Evolutionary conservation across 2,888 invertebrate species (phyloP), one percentile per base, ranked within the genome.

Genomic region (Epirrhoe alternata): DNA sequence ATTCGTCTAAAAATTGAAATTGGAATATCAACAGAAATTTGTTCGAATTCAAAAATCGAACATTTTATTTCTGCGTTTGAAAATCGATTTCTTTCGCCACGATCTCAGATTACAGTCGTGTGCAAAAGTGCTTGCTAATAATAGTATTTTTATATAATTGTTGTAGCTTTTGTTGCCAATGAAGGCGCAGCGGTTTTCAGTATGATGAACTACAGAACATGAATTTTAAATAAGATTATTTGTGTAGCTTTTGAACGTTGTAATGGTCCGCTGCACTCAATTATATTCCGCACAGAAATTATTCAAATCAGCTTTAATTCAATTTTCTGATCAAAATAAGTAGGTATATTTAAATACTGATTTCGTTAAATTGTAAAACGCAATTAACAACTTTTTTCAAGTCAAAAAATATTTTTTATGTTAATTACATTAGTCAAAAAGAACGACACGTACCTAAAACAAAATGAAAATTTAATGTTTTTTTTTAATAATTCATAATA

Each of bases 181-280:
- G 17, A 58, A 55, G 45, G 53, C 17, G 12, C 47, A 61, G 42
- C 38, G 51, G 57, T 60, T 61, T 56, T 51, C 61, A 61, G 66
- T 57, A 58, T 61, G 58, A 61, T 61, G 61, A 61, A 61, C 61
- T 47, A 31, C 38, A 33, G 47, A 35, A 61, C 56, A 53, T 61
- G 61, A n/a, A 61, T 61, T 58, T 33, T 54, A 54, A 66, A 66
- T 62, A 42, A 54, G 45, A 59, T 14, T 62, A 66, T 66, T 66
- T 61, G 66, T 61, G 45, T 54, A 24, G 50, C 54, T 56, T 66
- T 52, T 61, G 30, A 53, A 17, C 60, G 55, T 31, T n/a, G 49
- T 47, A 24, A 57, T 45, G 66, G 54, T 62, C 54, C 54, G 66
- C 42, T 62, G 62, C 61, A 51, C 30, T 62, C 62, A 54, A 61